Conservation (phyloP, 2,113 vertebrate species). For the Donacobius atricapilla region DNA sequence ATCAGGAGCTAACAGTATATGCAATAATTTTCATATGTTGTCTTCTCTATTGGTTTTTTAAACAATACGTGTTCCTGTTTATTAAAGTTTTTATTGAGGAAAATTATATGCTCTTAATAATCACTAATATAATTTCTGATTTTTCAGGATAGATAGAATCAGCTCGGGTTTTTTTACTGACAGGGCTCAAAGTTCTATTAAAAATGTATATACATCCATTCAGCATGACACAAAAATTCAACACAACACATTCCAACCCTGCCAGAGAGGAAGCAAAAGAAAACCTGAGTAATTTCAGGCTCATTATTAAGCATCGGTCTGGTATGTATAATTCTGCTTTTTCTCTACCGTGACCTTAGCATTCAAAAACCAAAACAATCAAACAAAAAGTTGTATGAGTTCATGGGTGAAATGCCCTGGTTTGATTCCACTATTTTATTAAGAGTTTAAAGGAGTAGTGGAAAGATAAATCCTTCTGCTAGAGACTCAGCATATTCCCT, state of each 20-base stretch:
- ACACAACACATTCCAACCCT: not conserved
- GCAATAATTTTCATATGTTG: not conserved
- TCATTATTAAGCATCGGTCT: not conserved
- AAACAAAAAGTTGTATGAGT: not conserved
- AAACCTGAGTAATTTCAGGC: not conserved
- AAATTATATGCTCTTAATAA: not conserved
- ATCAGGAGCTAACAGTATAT: not conserved
- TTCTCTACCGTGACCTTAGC: not conserved
- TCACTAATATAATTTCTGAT: not conserved
- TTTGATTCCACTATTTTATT: not conserved
- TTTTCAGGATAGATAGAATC: not conserved
- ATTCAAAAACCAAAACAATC: not conserved
- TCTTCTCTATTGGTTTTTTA: not conserved
- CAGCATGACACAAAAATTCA: not conserved
- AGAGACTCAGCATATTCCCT: not conserved
- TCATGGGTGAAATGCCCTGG: not conserved
- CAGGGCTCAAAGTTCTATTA: not conserved
- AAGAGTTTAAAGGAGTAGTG: not conserved
- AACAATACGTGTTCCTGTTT: not conserved
- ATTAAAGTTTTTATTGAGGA: not conserved
- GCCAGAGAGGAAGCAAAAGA: not conserved
- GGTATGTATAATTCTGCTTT: not conserved
- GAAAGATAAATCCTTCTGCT: not conserved
- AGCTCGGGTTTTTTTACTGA: not conserved
- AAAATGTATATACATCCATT: not conserved